Conservation (phyloP, 2,888 invertebrate genomes). For the Thysanoteuthis rhombus region DNA sequence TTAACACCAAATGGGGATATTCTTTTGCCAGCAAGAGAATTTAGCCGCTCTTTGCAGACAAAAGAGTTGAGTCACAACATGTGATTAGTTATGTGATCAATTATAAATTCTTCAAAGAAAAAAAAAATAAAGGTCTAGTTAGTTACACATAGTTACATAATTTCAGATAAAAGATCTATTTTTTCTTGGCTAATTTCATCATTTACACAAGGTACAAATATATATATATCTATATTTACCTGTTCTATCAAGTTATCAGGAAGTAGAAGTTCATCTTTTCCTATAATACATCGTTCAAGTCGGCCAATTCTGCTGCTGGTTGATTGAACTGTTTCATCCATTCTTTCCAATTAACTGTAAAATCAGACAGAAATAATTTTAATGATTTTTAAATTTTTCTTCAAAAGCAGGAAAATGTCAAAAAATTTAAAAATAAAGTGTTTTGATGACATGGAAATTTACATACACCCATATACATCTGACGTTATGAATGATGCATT, state of each 20-base stretch:
- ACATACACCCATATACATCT: too few species aligned
- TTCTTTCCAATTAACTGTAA: conserved; percentile 22
- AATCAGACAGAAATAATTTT: background rate
- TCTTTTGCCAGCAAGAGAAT: background rate
- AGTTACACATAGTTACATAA: too few species aligned
- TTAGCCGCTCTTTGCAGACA: background rate
- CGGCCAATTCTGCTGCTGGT: conserved; percentile 29
- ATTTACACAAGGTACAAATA: too few species aligned
- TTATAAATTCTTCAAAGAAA: too few species aligned
- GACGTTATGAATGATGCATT: too few species aligned
- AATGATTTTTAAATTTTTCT: background rate
- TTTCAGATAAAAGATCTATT: too few species aligned
- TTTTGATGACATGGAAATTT: background rate
- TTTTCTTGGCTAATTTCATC: too few species aligned
- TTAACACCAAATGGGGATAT: background rate
- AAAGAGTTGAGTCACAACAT: background rate
- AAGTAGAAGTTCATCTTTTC: conserved; percentile 52
- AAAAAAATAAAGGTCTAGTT: too few species aligned
- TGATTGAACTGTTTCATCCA: conserved; percentile 29
- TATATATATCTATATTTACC: conserved; percentile 39
- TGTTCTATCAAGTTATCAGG: conserved; percentile 59
- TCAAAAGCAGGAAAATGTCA: background rate
- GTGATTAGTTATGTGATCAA: background rate
- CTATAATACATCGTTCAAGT: conserved; percentile 57
- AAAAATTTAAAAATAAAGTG: background rate